Evolutionary conservation across 2,113 vertebrate genomes (phyloP).

Genomic region (Saguinus imperator): DNA sequence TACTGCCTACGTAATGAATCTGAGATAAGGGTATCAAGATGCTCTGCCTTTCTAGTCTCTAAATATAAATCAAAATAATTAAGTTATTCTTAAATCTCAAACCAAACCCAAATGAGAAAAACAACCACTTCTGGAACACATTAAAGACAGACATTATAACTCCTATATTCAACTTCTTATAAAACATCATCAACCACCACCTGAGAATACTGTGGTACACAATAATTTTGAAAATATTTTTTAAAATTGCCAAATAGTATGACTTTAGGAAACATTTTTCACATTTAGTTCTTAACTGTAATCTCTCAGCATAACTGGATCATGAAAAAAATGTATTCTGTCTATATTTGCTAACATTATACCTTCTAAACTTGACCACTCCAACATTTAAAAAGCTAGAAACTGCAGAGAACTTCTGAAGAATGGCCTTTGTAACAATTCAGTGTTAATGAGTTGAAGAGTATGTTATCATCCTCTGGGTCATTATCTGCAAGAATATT

Average conservation of each 20-base stretch:
- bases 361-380: constrained; percentile 10
- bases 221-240: constrained; percentile 42
- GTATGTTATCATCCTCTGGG: background rate
- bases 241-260: constrained; percentile 35
- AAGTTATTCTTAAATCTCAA: constrained; percentile 49
- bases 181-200: constrained; percentile 23
- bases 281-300: constrained; percentile 47
- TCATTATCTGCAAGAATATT: constrained; percentile 11
- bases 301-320: constrained; percentile 32
- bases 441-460: constrained; percentile 36
- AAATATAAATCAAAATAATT: constrained; percentile 26
- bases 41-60: constrained; percentile 32
- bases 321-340: constrained; percentile 12
- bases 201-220: background rate
- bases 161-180: constrained; percentile 27
- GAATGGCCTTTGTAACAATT: constrained; percentile 38
- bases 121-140: background rate
- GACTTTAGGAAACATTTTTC: background rate
- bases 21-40: constrained; percentile 29
- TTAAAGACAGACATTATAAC: constrained; percentile 44
- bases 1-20: constrained; percentile 20
- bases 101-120: constrained; percentile 50
- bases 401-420: constrained; percentile 30
- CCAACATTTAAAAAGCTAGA: constrained; percentile 42
- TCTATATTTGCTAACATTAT: background rate